Evolutionary conservation across 2,888 invertebrate genomes (phyloP).

Genomic region (Orthonychiurus folsomi): DNA sequence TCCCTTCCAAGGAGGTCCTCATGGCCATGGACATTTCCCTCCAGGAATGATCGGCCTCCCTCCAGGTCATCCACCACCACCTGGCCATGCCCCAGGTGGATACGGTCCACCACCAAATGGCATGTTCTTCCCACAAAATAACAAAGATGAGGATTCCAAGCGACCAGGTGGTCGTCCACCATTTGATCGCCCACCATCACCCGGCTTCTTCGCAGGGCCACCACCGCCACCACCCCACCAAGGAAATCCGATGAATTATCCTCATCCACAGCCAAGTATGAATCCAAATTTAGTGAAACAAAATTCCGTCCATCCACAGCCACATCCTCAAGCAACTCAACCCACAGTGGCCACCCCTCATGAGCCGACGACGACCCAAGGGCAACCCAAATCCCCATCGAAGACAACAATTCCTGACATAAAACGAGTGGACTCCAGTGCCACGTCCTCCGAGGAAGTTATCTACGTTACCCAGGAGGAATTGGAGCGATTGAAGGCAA

Average conservation of each 20-base stretch:
- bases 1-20: constrained; percentile 9
- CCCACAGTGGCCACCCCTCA: neutral
- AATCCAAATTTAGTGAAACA: neutral
- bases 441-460: constrained; percentile 28
- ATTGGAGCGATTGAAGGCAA: constrained; percentile 33
- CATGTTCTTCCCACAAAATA: too few relatives aligned
- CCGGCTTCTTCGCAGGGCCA: neutral
- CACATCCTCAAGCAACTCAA: neutral
- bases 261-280: neutral
- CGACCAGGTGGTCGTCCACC: too few relatives aligned
- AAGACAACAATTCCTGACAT: neutral
- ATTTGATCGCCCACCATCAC: too few relatives aligned
- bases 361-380: neutral
- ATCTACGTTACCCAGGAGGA: constrained; percentile 39
- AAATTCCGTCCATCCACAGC: neutral
- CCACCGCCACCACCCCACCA: constrained; percentile 5
- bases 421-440: constrained; percentile 13
- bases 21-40: constrained; percentile 12
- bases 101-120: neutral
- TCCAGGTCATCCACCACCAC: constrained; percentile 4
- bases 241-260: neutral
- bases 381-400: neutral
- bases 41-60: constrained; percentile 1
- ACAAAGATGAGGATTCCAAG: too few relatives aligned
- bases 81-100: neutral